Conservation (phyloP, 2,113 vertebrate species). For the Amblyopsis rosae region DNA sequence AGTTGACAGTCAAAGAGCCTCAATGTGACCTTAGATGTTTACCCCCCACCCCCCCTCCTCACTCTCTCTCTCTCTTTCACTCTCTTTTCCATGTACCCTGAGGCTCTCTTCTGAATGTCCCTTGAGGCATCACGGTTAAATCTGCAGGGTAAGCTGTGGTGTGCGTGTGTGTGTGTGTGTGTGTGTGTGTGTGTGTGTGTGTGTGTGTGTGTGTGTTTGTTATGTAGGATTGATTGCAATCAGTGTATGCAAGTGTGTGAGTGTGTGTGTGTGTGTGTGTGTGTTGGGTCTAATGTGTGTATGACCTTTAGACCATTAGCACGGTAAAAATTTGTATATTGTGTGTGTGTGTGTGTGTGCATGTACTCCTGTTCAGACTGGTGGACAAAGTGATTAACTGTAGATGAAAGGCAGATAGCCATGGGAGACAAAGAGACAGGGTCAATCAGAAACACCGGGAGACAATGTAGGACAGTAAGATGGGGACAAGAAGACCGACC, state of each 20-base stretch:
- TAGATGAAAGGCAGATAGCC: neutral
- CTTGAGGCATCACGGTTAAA: slow-evolving; percentile 63
- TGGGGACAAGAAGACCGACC: neutral
- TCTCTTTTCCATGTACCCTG: slow-evolving; percentile 49
- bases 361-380: neutral
- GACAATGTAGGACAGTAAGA: neutral
- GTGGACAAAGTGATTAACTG: neutral
- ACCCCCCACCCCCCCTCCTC: slow-evolving; percentile 18
- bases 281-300: slow-evolving; percentile 53
- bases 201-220: slow-evolving; percentile 40
- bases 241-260: slow-evolving; percentile 50
- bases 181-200: slow-evolving; percentile 11
- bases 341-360: slow-evolving; percentile 12
- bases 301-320: slow-evolving; percentile 27
- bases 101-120: slow-evolving; percentile 60
- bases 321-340: neutral
- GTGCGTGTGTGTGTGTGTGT: neutral
- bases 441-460: neutral
- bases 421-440: neutral
- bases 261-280: slow-evolving; percentile 24
- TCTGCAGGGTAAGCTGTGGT: slow-evolving; percentile 2
- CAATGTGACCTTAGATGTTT: slow-evolving; percentile 62
- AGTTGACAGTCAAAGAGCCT: slow-evolving; percentile 38
- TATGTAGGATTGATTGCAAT: slow-evolving; percentile 33
- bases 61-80: slow-evolving; percentile 42